Conservation (phyloP, 2,888 invertebrate genomes). For the Dioctria rufipes region DNA sequence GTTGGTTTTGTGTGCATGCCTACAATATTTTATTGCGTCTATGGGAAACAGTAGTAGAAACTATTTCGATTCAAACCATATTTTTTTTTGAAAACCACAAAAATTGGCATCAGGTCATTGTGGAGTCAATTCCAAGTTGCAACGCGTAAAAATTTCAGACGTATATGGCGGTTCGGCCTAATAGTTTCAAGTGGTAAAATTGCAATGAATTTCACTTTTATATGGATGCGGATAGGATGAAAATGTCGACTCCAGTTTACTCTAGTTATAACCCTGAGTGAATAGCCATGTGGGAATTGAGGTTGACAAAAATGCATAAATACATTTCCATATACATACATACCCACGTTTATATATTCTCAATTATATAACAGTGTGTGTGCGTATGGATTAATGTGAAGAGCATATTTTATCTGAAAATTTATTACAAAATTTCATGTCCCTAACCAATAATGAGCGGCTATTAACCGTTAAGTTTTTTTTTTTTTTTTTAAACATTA, state of each 20-base stretch:
- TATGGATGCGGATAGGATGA: not conserved
- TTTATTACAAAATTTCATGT: slow-evolving; percentile 27
- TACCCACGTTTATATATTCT: too few relatives aligned
- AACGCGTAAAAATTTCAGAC: slow-evolving; percentile 45
- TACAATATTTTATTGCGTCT: slow-evolving; percentile 26
- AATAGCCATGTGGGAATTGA: slow-evolving; percentile 30
- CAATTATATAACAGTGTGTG: not conserved
- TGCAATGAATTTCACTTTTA: slow-evolving; percentile 37
- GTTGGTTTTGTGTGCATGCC: not conserved
- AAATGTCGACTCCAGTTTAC: not conserved
- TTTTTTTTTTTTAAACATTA: slow-evolving; percentile 23
- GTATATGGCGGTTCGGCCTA: not conserved
- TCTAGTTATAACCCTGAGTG: not conserved
- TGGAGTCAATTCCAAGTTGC: slow-evolving; percentile 28
- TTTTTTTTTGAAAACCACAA: slow-evolving; percentile 38
- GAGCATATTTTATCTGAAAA: slow-evolving; percentile 39
- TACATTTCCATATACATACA: slow-evolving; percentile 16
- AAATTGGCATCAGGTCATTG: slow-evolving; percentile 45
- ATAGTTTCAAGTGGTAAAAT: slow-evolving; percentile 19
- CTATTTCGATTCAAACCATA: slow-evolving; percentile 24
- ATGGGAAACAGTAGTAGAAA: slow-evolving; percentile 22
- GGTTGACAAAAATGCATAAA: not conserved
- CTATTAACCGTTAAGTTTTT: slow-evolving; percentile 25
- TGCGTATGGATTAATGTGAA: slow-evolving; percentile 3
- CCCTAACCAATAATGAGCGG: slow-evolving; percentile 40